Base-by-base conservation (phyloP, 1,140 invertebrate genomes). In the Zophobas atratus region DNA sequence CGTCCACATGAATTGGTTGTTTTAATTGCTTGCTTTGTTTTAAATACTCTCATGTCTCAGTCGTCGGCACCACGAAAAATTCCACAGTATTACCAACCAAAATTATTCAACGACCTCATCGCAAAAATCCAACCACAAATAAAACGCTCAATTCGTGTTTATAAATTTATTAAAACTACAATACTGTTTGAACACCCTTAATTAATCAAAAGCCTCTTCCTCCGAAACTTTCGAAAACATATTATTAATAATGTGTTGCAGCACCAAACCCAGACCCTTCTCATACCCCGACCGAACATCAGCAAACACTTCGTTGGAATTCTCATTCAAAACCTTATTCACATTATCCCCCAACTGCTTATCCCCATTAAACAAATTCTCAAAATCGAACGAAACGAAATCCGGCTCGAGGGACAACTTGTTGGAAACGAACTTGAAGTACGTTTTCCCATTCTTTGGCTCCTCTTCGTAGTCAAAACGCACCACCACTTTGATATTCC, bases 201-300 rank as follows among this genome's bases (percentile, higher is more conserved):
- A 46, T 8, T 60, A 67, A 32, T 67, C 60, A 20, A 67, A 67
- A 43, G 20, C 60, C 32, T 87, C 82, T 60, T 89, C 85, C 35
- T 86, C 83, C 3, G 88, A 86, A 2, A 87, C 75, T 80, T 87
- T 89, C 32, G 83, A 74, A 39, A 90, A 86, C 1, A 88, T 80
- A 60, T 84, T 82, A 78, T 86, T 87, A 0, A 87, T 51, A 32
- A 88, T 82, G 0, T 86, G 78, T 36, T 84, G 83, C 39, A 88
- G 83, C 41, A 89, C 84, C n/a, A 81, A 77, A 0, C 81, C 84
- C 43, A 89, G 84, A 0, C 87, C 87, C 48, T 84, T 79, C 38
- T 81, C 81, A 39, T 81, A 81, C 3, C 77, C 78, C 5, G 6
- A 20, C 32, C 75, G 77, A 0, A 83, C 78, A 8, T 83, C 82